Conservation (phyloP, 2,113 vertebrate genomes). For the Craseonycteris thonglongyai region DNA sequence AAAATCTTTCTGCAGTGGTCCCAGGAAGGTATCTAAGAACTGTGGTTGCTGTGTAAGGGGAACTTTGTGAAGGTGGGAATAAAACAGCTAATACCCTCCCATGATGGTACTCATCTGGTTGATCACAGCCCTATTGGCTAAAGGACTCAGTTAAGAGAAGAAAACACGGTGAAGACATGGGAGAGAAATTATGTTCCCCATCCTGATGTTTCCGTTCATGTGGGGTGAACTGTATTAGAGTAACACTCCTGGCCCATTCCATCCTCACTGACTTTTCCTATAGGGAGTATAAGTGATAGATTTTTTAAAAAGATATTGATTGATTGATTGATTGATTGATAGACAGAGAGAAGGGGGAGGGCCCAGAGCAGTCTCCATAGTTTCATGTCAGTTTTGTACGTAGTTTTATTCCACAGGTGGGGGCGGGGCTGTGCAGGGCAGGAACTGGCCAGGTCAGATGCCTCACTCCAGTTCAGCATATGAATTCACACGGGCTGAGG, state of each 20-base stretch:
- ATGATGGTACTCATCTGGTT: not conserved
- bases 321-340: too few relatives aligned
- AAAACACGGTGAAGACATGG: not conserved
- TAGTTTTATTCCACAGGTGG: too few relatives aligned
- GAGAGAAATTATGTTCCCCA: not conserved
- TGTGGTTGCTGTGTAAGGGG: not conserved
- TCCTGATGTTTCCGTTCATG: not conserved
- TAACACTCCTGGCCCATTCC: too few relatives aligned
- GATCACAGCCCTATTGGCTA: not conserved
- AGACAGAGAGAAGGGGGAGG: too few relatives aligned
- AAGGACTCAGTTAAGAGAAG: not conserved
- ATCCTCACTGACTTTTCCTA: not conserved
- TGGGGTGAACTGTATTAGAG: too few relatives aligned
- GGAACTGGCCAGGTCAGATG: too few relatives aligned
- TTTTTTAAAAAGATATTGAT: too few relatives aligned
- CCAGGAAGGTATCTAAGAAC: not conserved
- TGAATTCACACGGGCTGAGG: too few relatives aligned
- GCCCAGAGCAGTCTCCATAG: too few relatives aligned
- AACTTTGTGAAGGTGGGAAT: not conserved
- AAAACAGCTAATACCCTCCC: not conserved
- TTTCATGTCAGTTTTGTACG: too few relatives aligned
- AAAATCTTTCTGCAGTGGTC: not conserved
- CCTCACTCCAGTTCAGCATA: too few relatives aligned
- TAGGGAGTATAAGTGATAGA: not conserved
- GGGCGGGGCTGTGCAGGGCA: too few relatives aligned